Base-by-base conservation (phyloP, 2,797 vertebrate species). In the Myotis pilosus region DNA sequence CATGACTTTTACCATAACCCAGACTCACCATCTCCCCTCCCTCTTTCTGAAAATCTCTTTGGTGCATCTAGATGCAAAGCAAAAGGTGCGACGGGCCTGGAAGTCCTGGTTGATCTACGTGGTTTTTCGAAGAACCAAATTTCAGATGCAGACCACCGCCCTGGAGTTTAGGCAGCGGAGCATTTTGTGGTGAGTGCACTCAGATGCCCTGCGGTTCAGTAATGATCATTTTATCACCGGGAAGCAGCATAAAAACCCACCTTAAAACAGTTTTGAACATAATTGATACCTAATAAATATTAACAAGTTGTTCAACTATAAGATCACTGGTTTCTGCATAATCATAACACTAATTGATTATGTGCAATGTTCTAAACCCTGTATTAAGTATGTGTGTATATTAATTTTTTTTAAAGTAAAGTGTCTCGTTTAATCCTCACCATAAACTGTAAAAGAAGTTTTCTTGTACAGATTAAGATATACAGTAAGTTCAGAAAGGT, bases 71-170 rank as follows among this genome's bases (percentile, higher is more conserved):
- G 98, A 97, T 33, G 96, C 82, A 38, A 98, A 93, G 72, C 96
- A 84, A 81, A 97, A 55, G 30, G 79, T 99, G 94, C 95, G 75
- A 51, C 93, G 81, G 87, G 97, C 98, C 25, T 99, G 98, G 99
- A 98, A 98, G 66, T 96, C 88, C 86, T 99, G 99, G 99, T 96
- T 98, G 94, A 83, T 98, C 93, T 99, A 99, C 81, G 95, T 98
- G 71, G 97, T 98, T 81, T 97, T 98, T 94, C 98, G 94, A 44
- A 98, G 96, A 96, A 98, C 97, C 68, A 99, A 99, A 68, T 96
- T 16, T 19, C 94, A 92, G 92, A 99, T 99, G 98, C 97, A 96
- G 30, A 74, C 97, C 25, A 94, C 97, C 22, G 99, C 99, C 10
- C 47, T 98, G 78, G 98, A 98, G 17, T 98, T 98, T 71, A 97